Base-by-base conservation (phyloP, 2,888 invertebrate genomes). In the Halictus quadricinctus region DNA sequence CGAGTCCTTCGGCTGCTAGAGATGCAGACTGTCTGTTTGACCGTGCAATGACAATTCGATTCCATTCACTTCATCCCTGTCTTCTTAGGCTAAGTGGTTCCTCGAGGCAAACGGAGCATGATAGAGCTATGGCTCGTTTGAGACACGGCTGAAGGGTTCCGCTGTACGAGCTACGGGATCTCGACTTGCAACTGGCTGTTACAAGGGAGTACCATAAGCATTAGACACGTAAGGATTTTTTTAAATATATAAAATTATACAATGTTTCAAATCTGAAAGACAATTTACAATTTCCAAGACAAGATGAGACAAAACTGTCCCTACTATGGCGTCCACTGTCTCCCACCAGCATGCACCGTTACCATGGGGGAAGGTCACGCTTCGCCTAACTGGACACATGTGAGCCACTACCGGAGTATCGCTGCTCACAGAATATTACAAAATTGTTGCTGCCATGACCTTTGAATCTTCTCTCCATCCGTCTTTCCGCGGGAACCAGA, bases 31-130 rank as follows among this genome's bases (percentile, higher is more conserved):
- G 64, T 82, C 84, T 84, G 84, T 84, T 87, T 87, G 87, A 87
- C 87, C 84, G 80, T 87, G 77, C 84, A 75, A 87, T 84, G 87
- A 84, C 87, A 87, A 87, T 84, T 87, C 87, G 87, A 87, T 87
- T 87, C 84, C 69, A 78, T 80, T 86, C 87, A 66, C 79, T 79
- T 72, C 80, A 72, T 76, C 76, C 70, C 58, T 41, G 78, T 66
- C 80, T 80, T 70, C 72, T 73, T 54, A n/a, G 79, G 21, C 76
- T 87, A 83, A 87, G 83, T 80, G 86, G 78, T 80, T 86, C 72
- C 86, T 78, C 21, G 66, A 60, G 58, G 78, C 83, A 86, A 86
- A 86, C 86, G 72, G 83, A 83, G 80, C 83, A 80, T 78, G 86
- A 69, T 77, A 76, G 82, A 80, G 43, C 58, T 43, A 86, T 50